These are phyloP conservation scores for Sarcophaga subvicina DNA, from an alignment of 2,888 invertebrate genomes.

Conservation along the genomic window DNA sequence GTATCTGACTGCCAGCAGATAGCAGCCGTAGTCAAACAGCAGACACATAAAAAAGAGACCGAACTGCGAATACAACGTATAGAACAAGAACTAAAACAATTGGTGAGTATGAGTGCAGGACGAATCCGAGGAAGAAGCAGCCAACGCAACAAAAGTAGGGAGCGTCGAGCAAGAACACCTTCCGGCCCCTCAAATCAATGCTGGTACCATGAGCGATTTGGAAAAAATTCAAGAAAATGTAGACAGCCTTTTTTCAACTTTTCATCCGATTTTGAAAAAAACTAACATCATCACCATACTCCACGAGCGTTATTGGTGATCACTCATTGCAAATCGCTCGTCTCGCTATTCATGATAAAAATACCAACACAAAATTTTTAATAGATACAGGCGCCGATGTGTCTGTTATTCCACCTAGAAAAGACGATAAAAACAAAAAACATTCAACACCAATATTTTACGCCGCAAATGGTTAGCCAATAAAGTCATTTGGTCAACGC, in stretches of 20 bases:
- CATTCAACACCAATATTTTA: neutral
- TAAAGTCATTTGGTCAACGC: neutral
- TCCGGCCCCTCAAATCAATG: neutral
- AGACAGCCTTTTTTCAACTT: constrained; percentile 13
- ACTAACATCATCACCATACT: neutral
- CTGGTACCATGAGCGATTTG: constrained; percentile 22
- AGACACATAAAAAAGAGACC: no score
- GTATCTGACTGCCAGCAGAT: no score
- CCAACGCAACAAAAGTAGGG: neutral
- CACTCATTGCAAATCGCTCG: neutral
- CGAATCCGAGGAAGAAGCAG: neutral
- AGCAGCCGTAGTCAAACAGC: no score
- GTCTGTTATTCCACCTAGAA: neutral
- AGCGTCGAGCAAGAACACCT: neutral
- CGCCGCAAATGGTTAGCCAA: neutral
- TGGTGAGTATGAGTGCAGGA: no score
- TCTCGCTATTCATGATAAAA: neutral
- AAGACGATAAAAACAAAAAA: neutral
- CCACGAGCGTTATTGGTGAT: constrained; percentile 2
- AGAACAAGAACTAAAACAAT: no score
- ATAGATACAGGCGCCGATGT: no score
- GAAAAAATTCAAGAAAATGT: constrained; percentile 7
- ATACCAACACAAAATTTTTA: constrained; percentile 8
- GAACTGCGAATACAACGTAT: no score
- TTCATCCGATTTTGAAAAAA: constrained; percentile 7